Evolutionary conservation across 2,797 vertebrate species (phyloP), one percentile per base, ranked within the genome.

Genomic region (Decapterus maruadsi): DNA sequence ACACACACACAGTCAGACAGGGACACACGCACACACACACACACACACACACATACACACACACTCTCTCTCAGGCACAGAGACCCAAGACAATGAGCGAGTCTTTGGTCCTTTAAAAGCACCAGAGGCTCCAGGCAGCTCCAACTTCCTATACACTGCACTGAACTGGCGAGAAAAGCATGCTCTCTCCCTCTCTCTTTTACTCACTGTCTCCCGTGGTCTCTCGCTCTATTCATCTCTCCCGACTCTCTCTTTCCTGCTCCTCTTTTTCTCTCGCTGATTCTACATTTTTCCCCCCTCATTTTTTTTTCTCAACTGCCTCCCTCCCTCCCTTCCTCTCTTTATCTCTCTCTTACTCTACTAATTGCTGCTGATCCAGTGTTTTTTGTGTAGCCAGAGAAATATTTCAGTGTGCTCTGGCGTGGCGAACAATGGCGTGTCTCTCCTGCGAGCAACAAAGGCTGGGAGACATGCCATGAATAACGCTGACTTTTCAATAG

Each of bases 331-430:
- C 72, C 70, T 66, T 72, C 79, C 76, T 69, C 90, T 88, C 90
- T 91, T 90, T 91, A 89, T 92, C 92, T 92, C 81, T 90, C 86
- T 92, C 87, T 91, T 89, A 90, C 90, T 89, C 88, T 79, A 85
- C 93, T 93, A 93, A 93, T 91, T 91, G 93, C 90, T 93, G 92
- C 90, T 93, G 93, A 94, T 93, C 89, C 89, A 84, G 89, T 93
- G 87, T 90, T 92, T 94, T 94, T 88, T 85, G 86, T 88, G 89
- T 87, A 93, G 90, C 88, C 75, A 79, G 84, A 92, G 90, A 93
- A 92, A 92, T 92, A 90, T 94, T 93, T 94, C 91, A 87, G 86
- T 22, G 69, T 75, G 87, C 84, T 89, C 86, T 89, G 86, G 45
- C 45, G 2, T 83, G 61, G 83, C 85, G 93, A 94, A 94, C 91